Percentiles rank a stretch among this genome's conserved stretches.
Conservation (phyloP, 2,113 vertebrate species). For the Antennarius striatus region DNA sequence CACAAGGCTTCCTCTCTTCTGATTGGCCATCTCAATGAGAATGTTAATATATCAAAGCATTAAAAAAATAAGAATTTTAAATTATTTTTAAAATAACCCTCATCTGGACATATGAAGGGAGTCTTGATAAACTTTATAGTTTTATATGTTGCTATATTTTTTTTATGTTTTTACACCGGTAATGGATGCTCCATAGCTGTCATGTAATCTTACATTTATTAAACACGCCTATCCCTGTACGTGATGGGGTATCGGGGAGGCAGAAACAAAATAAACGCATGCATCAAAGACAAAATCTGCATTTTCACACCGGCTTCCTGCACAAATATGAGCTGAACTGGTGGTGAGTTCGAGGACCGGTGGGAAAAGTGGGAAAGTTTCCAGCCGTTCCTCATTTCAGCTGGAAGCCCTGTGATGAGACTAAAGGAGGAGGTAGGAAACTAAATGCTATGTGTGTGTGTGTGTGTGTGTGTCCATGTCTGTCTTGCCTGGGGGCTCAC, state of each 20-base stretch:
- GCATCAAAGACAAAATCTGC: not conserved
- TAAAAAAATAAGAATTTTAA: too few species aligned
- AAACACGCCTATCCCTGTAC: too few species aligned
- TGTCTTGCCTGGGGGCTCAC: slow-evolving; percentile 56
- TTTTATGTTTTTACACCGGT: too few species aligned
- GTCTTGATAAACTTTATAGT: too few species aligned
- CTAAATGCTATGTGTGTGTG: slow-evolving; percentile 51
- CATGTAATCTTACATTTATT: too few species aligned
- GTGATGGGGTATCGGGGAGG: not conserved
- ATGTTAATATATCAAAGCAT: too few species aligned
- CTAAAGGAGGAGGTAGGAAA: slow-evolving; percentile 72
- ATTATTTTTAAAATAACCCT: too few species aligned
- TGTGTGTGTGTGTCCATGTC: slow-evolving; percentile 41
- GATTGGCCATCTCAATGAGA: too few species aligned
- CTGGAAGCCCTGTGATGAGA: slow-evolving; percentile 66
- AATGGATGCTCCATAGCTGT: too few species aligned
- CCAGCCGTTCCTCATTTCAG: slow-evolving; percentile 51
- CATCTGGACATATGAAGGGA: too few species aligned
- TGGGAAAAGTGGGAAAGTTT: slow-evolving; percentile 55
- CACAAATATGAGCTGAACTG: slow-evolving; percentile 9
- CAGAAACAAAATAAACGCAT: not conserved
- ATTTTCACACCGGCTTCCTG: slow-evolving; percentile 1
- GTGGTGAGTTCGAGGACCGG: slow-evolving; percentile 47
- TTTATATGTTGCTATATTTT: too few species aligned
- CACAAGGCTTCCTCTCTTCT: too few species aligned